Conservation (phyloP, 2,888 invertebrate genomes). For the Belgica antarctica region DNA sequence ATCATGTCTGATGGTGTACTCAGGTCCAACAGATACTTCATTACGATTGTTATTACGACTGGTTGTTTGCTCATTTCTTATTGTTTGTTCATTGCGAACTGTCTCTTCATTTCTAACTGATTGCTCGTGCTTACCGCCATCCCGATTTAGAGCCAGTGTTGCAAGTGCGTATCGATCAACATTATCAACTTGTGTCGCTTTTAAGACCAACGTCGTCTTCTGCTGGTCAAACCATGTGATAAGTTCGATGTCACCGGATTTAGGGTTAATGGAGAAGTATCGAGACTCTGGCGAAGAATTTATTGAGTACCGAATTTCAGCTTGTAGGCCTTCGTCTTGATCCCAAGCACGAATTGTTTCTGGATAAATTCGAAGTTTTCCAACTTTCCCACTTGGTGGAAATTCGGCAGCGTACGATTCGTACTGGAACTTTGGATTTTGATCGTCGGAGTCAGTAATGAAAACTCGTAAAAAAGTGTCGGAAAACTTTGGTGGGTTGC, state of each 20-base stretch:
- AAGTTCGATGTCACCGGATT: conserved; percentile 52
- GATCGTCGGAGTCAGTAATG: conserved; percentile 86
- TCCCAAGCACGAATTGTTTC: conserved; percentile 74
- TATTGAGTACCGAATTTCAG: conserved; percentile 54
- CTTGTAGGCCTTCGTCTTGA: conserved; percentile 60
- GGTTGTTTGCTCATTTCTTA: too few relatives aligned
- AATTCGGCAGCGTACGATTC: conserved; percentile 72
- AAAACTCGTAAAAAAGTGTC: conserved; percentile 74
- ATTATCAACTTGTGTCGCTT: conserved; percentile 82
- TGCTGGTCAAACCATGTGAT: conserved; percentile 59
- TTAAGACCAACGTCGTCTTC: conserved; percentile 76
- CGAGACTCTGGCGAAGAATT: conserved; percentile 53
- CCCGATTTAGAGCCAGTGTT: conserved; percentile 64
- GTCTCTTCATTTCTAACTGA: neutral
- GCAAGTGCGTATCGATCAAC: conserved; percentile 82
- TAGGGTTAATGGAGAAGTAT: conserved; percentile 54
- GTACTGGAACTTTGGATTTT: conserved; percentile 78
- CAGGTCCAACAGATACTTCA: neutral
- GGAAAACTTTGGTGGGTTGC: conserved; percentile 72
- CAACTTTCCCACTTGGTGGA: conserved; percentile 59
- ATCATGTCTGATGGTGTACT: neutral
- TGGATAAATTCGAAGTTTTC: conserved; percentile 66
- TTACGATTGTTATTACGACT: too few relatives aligned
- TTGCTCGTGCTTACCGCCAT: neutral
- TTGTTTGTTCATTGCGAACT: neutral